Conservation (phyloP, 1,140 invertebrate genomes). For the Lerema accius region DNA sequence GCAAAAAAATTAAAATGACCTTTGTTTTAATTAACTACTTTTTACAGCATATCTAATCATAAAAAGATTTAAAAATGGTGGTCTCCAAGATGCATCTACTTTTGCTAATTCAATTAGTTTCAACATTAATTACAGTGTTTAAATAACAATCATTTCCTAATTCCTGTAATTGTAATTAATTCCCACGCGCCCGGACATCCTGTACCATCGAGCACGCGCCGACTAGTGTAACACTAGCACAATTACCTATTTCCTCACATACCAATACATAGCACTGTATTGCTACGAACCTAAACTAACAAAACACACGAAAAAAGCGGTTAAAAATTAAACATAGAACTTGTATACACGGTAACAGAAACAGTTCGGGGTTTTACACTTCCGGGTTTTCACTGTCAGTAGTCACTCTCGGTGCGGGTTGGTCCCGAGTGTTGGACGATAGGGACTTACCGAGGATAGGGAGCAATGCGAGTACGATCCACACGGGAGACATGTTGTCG, state of each 20-base stretch:
- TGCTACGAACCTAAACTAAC: slow-evolving; percentile 3
- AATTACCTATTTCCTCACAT: slow-evolving; percentile 40
- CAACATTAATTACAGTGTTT: slow-evolving; percentile 3
- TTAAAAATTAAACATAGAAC: slow-evolving; percentile 24
- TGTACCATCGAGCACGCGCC: slow-evolving; percentile 46
- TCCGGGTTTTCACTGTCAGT: slow-evolving; percentile 27
- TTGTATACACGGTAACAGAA: too few species aligned
- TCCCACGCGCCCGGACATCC: slow-evolving; percentile 62
- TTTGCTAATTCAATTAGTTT: too few species aligned
- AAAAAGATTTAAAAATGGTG: too few species aligned
- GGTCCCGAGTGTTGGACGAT: slow-evolving; percentile 23
- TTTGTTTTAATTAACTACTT: too few species aligned
- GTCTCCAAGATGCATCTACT: too few species aligned
- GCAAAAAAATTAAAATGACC: too few species aligned
- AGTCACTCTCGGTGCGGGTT: slow-evolving; percentile 14
- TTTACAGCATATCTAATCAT: too few species aligned
- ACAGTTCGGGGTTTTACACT: too few species aligned
- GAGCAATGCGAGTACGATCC: slow-evolving; percentile 72
- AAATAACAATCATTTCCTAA: slow-evolving; percentile 43
- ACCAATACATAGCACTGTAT: background rate
- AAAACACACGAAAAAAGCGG: slow-evolving; percentile 17
- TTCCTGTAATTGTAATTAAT: slow-evolving; percentile 39
- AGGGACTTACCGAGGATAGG: slow-evolving; percentile 76
- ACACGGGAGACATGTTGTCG: slow-evolving; percentile 76
- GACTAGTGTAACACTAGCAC: slow-evolving; percentile 44